Evolutionary conservation across 2,113 vertebrate species (phyloP), one percentile per base, ranked within the genome.

Genomic region (Podilymbus podiceps): DNA sequence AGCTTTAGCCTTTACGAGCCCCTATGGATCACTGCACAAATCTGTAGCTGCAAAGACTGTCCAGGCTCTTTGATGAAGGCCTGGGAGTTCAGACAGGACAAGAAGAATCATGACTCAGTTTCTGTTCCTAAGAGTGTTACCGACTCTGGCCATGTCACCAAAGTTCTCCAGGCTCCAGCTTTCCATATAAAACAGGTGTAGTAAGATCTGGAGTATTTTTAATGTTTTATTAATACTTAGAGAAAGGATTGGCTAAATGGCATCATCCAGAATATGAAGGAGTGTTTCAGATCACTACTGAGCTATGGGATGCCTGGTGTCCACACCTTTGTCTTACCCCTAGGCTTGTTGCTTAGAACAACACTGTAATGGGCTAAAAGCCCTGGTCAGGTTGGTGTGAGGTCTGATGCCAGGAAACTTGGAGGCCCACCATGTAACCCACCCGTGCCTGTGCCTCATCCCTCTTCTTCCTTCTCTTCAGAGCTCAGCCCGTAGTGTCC

Each of bases 1-100:
- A 63, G 89, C 55, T 87, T 91, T 89, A 93, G 69, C 49, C 71
- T 97, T 97, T 97, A 97, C 2, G 85, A 95, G 92, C 92, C 95
- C 93, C 95, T 79, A 0, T 46, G 85, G 96, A 93, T 75, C 3
- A 2, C 85, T 88, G 62, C 71, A 56, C 76, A 89, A 90, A 97
- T 97, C 79, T 95, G 22, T 88, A 94, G 67, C 95, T 95, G 53
- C 83, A 92, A 89, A 96, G 93, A 73, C 62, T 94, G 80, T 64
- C 74, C 59, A 50, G 52, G 67, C 42, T 93, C 82, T 95, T 95
- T 95, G 95, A 95, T 84, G 94, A 90, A 44, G 30, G 85, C 30
- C 62, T 94, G 89, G 93, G 73, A 96, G 82, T 90, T 95, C 64
- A 79, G 82, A 75, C 3, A 11, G 49, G 74, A 90, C 79, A 87